Percentiles rank a stretch among this genome's conserved stretches.
phyloP scores from a whole-genome alignment of 2,113 vertebrate species.

The Etheostoma cragini region DNA sequence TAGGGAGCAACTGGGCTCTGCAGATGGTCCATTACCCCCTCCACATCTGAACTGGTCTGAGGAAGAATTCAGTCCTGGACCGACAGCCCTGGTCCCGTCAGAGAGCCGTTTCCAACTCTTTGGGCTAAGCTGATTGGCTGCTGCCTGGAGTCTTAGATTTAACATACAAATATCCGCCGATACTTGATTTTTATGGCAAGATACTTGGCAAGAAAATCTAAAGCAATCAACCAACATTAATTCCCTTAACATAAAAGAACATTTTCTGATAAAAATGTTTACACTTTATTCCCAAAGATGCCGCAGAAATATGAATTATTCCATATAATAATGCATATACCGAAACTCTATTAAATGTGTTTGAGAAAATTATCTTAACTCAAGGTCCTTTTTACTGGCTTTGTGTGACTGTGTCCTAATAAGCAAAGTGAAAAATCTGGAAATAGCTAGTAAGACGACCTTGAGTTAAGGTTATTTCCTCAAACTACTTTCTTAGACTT shows the following conservation, averaged over 20 bases:
- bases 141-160: not conserved
- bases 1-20: not conserved
- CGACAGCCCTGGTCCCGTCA: too few relatives aligned
- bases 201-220: not conserved
- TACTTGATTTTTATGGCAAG: not conserved
- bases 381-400: not conserved
- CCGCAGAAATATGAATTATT: not conserved
- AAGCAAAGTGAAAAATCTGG: not conserved
- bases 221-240: not conserved
- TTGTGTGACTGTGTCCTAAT: not conserved
- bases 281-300: too few relatives aligned
- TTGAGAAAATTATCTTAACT: not conserved
- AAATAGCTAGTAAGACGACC: not conserved
- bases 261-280: not conserved
- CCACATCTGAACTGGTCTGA: too few relatives aligned
- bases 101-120: not conserved
- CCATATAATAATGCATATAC: not conserved
- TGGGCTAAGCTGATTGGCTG: not conserved
- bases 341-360: not conserved
- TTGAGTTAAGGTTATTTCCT: not conserved
- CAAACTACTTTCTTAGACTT: not conserved
- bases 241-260: not conserved
- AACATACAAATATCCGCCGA: not conserved
- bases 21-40: not conserved
- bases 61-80: too few relatives aligned